Conservation (phyloP, 2,888 invertebrate genomes). For the Aphodius sticticus region DNA sequence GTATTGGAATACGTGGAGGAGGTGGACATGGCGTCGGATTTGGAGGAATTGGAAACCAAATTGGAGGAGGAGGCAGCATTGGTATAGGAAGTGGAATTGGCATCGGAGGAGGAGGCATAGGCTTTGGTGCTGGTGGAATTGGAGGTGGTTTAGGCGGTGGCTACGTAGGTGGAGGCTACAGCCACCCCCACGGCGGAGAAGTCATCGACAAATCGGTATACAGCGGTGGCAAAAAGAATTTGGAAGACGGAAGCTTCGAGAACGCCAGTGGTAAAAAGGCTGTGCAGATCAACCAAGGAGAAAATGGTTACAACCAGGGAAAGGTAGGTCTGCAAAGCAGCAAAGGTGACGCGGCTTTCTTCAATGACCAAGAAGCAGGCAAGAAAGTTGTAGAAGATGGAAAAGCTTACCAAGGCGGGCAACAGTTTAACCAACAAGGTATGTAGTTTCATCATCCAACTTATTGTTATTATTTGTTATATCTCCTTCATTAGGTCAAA, state of each 20-base stretch:
- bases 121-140: conserved; percentile 43
- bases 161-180: conserved; percentile 38
- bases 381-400: conserved; percentile 69
- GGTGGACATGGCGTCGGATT: conserved; percentile 35
- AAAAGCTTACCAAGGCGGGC: conserved; percentile 67
- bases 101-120: conserved; percentile 38
- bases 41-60: conserved; percentile 33
- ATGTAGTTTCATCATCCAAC: conserved; percentile 41
- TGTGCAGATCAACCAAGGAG: conserved; percentile 65
- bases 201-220: conserved; percentile 66
- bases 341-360: conserved; percentile 63
- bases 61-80: conserved; percentile 15
- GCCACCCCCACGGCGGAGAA: conserved; percentile 48
- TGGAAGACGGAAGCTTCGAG: conserved; percentile 64
- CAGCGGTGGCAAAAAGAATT: conserved; percentile 66
- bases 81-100: conserved; percentile 31
- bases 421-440: conserved; percentile 68
- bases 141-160: conserved; percentile 50
- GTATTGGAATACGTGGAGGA: conserved; percentile 57
- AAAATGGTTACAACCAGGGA: conserved; percentile 66
- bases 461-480: no score
- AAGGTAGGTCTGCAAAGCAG: conserved; percentile 59
- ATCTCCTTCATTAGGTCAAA: conserved; percentile 55
- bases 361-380: conserved; percentile 66
- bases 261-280: conserved; percentile 66